Conservation (phyloP, 2,113 vertebrate genomes). For the Oryzias curvinotus region DNA sequence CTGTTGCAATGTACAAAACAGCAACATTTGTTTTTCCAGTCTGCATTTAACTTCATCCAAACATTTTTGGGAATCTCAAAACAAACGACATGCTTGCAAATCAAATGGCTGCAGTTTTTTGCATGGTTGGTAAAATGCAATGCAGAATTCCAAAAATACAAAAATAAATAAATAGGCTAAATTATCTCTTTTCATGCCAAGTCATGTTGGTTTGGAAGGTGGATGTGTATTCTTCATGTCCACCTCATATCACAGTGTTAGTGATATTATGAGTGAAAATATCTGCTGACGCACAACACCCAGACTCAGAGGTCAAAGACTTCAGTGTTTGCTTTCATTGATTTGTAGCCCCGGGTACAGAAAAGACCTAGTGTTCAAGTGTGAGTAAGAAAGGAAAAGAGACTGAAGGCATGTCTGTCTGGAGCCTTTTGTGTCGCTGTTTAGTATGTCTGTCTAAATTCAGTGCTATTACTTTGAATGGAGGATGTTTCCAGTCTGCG, state of each 20-base stretch:
- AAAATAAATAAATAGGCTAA: too few relatives aligned
- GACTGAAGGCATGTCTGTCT: conserved; percentile 40
- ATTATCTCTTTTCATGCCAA: conserved; percentile 12
- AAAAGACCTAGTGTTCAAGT: conserved; percentile 26
- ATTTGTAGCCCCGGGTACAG: conserved; percentile 63
- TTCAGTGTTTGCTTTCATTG: conserved; percentile 59
- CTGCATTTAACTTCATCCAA: too few relatives aligned
- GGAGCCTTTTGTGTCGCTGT: conserved; percentile 35
- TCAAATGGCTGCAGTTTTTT: too few relatives aligned
- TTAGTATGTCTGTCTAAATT: conserved; percentile 52
- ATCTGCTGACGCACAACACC: conserved; percentile 66
- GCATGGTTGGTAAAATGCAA: too few relatives aligned
- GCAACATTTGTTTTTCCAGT: too few relatives aligned
- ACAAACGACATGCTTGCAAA: too few relatives aligned
- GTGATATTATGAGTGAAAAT: conserved; percentile 75
- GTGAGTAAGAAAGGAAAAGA: conserved; percentile 29
- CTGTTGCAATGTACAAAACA: too few relatives aligned
- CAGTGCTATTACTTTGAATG: conserved; percentile 60
- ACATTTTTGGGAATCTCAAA: too few relatives aligned
- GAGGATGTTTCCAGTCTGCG: conserved; percentile 51
- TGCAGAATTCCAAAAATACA: too few relatives aligned
- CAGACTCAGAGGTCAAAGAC: conserved; percentile 66
- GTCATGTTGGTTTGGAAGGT: conserved; percentile 50
- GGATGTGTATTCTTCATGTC: conserved; percentile 27
- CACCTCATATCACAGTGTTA: conserved; percentile 17